Evolutionary conservation across 2,888 invertebrate genomes (phyloP), one percentile per base, ranked within the genome.

Genomic region (Cheilosia impressa): DNA sequence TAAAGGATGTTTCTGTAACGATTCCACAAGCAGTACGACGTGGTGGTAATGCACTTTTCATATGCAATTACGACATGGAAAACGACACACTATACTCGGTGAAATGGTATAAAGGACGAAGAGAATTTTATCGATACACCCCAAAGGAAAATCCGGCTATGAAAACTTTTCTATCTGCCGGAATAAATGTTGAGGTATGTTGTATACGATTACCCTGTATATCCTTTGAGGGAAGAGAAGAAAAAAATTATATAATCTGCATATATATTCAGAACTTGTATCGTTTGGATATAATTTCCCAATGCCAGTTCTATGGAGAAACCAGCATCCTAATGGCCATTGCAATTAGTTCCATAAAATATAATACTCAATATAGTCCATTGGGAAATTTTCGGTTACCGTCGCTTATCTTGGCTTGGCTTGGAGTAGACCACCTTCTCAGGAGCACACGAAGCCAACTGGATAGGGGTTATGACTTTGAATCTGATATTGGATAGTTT

Each of bases 61-160:
- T 93, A 89, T 97, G 97, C 93, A 94, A 95, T 89, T 95, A 97
- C 90, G 96, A 97, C 91, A 94, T 97, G 93, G 96, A 97, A 92
- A 95, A 94, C 27, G 95, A 95, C 63, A 95, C 95, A 17, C 93
- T 97, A 75, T 97, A 97, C 93, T 95, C 96, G 19, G 96, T 97
- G 75, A 97, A 97, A 93, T 97, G 97, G 97, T 97, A 97, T 92
- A 94, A 97, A 87, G 97, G 97, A 17, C 94, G 93, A 89, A 94
- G 95, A 89, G 97, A 97, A 93, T 97, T 97, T 93, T 97, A 96
- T 93, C 94, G 97, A 89, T 97, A 94, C 90, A 95, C 96, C 5
- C 97, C 97, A 0, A 94, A 94, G 80, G 95, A 95, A 88, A 93
- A 93, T 17, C 95, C 95, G 6, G 94, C 95, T 1, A 93, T 94